phyloP scores from a whole-genome alignment of 2,888 invertebrate genomes.

The Tinea semifulvella region DNA sequence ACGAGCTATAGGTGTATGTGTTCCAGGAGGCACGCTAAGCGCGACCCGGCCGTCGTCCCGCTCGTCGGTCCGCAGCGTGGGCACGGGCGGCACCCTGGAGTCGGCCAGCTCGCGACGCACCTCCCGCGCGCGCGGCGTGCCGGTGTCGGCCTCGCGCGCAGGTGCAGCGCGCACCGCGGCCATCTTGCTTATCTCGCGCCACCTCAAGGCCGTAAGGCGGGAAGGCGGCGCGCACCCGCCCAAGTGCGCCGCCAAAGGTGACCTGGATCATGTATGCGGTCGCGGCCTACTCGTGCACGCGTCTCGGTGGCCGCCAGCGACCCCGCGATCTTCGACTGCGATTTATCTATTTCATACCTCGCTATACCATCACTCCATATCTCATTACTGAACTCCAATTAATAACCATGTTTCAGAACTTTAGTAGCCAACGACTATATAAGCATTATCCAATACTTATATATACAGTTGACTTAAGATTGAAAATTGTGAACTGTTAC shows the following conservation, averaged over 20 bases:
- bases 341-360: too few relatives aligned
- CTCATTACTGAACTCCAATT: too few relatives aligned
- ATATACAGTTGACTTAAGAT: too few relatives aligned
- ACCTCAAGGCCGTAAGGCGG: conserved; percentile 71
- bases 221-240: conserved; percentile 64
- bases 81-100: conserved; percentile 50
- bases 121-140: conserved; percentile 70
- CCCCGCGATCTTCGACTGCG: conserved; percentile 4
- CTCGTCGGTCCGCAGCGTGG: conserved; percentile 51
- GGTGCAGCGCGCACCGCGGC: conserved; percentile 93
- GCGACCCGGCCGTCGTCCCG: conserved; percentile 55
- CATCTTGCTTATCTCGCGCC: conserved; percentile 94
- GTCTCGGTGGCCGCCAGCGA: conserved; percentile 34
- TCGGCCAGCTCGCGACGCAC: conserved; percentile 63
- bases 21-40: conserved; percentile 68
- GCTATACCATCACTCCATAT: too few relatives aligned
- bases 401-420: too few relatives aligned
- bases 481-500: too few relatives aligned
- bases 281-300: conserved; percentile 54
- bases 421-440: too few relatives aligned
- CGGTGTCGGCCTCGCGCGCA: conserved; percentile 85
- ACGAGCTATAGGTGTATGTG: neutral
- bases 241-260: conserved; percentile 67
- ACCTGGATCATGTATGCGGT: conserved; percentile 64
- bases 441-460: too few relatives aligned